phyloP scores from a whole-genome alignment of 2,888 invertebrate genomes.

The Luffia ferchaultella region DNA sequence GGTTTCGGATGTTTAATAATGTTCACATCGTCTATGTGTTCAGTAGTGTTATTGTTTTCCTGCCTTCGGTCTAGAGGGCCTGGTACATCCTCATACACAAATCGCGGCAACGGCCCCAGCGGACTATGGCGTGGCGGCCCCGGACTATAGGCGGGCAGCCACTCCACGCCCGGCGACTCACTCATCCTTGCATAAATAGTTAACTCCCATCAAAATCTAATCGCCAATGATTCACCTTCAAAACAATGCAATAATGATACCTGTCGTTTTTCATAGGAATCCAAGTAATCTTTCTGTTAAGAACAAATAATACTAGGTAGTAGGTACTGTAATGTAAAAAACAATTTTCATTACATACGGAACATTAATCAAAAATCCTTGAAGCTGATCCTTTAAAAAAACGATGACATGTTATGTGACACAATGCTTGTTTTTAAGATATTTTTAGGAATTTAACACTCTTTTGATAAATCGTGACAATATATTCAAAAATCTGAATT shows the following conservation, averaged over 20 bases:
- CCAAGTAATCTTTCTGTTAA: too few relatives aligned
- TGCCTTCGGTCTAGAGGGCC: slow-evolving; percentile 37
- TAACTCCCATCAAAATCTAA: not conserved
- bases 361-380: too few relatives aligned
- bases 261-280: too few relatives aligned
- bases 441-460: too few relatives aligned
- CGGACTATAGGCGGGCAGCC: slow-evolving; percentile 61
- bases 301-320: too few relatives aligned
- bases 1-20: slow-evolving; percentile 65
- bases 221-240: not conserved
- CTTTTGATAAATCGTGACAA: too few relatives aligned
- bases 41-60: slow-evolving; percentile 54
- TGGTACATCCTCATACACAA: slow-evolving; percentile 57
- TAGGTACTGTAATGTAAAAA: too few relatives aligned
- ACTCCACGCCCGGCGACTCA: slow-evolving; percentile 61
- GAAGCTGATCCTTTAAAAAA: too few relatives aligned
- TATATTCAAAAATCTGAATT: too few relatives aligned
- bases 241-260: not conserved
- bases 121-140: slow-evolving; percentile 61
- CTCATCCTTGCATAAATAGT: slow-evolving; percentile 57
- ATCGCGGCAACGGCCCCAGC: slow-evolving; percentile 53
- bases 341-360: too few relatives aligned
- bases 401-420: too few relatives aligned
- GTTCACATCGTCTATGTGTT: slow-evolving; percentile 49
- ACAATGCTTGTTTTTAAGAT: too few relatives aligned